A percentile compares a stretch with the other conserved stretches of the same genome.
Evolutionary conservation across 2,888 invertebrate species (phyloP).

Genomic region (Malthinus flaveolus): DNA sequence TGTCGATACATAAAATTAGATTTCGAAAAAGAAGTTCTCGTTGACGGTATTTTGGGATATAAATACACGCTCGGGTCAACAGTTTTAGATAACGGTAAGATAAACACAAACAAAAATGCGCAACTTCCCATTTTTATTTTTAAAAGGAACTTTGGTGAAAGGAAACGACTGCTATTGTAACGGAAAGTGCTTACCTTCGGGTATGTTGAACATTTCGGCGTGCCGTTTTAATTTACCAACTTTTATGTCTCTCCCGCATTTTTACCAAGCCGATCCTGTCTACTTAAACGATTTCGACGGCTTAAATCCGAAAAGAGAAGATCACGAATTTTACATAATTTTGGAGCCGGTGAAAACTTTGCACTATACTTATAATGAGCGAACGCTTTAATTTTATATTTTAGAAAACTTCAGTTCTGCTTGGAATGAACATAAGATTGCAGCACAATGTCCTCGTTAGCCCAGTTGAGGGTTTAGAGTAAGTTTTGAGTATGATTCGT

Average conservation of each 20-base stretch:
- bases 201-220: slow-evolving; percentile 71
- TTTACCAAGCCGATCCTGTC: slow-evolving; percentile 69
- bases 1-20: slow-evolving; percentile 71
- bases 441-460: slow-evolving; percentile 78
- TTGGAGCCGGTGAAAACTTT: slow-evolving; percentile 66
- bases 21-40: slow-evolving; percentile 60
- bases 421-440: slow-evolving; percentile 76
- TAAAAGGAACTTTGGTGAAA: slow-evolving; percentile 57
- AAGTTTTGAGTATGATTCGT: slow-evolving; percentile 48
- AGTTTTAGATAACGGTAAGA: slow-evolving; percentile 69
- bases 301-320: slow-evolving; percentile 64
- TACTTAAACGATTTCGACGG: slow-evolving; percentile 67
- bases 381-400: slow-evolving; percentile 33
- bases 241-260: slow-evolving; percentile 80
- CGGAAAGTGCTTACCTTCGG: slow-evolving; percentile 69
- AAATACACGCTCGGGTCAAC: slow-evolving; percentile 66
- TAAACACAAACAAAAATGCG: background rate
- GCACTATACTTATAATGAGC: background rate
- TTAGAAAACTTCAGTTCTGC: slow-evolving; percentile 72
- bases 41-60: slow-evolving; percentile 66
- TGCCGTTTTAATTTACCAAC: slow-evolving; percentile 78
- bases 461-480: slow-evolving; percentile 66
- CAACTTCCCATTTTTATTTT: no score
- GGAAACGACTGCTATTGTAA: slow-evolving; percentile 70
- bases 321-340: slow-evolving; percentile 72